Conservation (phyloP, 2,888 invertebrate species). For the Epirrita christyi region DNA sequence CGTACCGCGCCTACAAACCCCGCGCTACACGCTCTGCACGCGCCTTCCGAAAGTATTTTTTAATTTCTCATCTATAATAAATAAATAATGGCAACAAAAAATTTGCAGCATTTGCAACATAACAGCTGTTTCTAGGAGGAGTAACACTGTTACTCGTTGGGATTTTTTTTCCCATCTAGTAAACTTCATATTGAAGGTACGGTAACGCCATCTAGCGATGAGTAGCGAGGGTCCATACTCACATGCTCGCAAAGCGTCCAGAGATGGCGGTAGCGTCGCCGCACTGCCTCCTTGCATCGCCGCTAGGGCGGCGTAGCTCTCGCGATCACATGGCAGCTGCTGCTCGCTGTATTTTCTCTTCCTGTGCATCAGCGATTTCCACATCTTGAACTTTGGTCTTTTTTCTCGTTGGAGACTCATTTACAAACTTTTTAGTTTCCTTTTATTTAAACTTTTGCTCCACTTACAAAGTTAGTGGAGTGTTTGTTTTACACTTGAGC, state of each 20-base stretch:
- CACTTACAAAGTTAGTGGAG: background rate
- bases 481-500: constrained; percentile 9
- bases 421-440: constrained; percentile 50
- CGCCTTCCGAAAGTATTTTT: no score
- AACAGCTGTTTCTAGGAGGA: no score
- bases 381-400: constrained; percentile 74
- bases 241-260: constrained; percentile 80
- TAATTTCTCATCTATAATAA: no score
- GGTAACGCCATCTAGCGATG: constrained; percentile 60
- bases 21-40: no score
- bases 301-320: constrained; percentile 77
- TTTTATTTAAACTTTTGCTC: constrained; percentile 31
- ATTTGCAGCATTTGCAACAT: no score
- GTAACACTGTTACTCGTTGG: no score
- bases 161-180: no score
- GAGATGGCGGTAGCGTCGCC: constrained; percentile 80
- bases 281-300: constrained; percentile 77
- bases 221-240: constrained; percentile 73
- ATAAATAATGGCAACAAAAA: no score
- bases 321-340: constrained; percentile 66
- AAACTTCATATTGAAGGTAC: background rate
- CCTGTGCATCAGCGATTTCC: constrained; percentile 77
- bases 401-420: constrained; percentile 77
- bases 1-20: no score
- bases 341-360: constrained; percentile 78